Evolutionary conservation across 2,888 invertebrate genomes (phyloP).

Genomic region (Stenurella melanura): DNA sequence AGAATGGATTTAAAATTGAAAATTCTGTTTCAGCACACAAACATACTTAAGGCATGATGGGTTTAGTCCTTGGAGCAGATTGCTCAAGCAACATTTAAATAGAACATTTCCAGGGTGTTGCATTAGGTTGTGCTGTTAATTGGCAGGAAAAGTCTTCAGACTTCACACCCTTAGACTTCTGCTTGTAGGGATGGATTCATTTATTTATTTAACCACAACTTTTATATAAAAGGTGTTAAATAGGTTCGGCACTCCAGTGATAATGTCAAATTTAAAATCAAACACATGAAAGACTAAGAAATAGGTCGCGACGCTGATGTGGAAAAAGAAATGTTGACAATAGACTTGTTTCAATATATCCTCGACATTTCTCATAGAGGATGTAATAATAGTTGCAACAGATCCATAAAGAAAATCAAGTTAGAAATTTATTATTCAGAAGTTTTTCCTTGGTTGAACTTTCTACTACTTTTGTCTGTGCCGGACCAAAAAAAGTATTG

Average conservation of each 20-base stretch:
- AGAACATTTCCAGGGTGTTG: too few relatives aligned
- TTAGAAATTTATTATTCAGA: slow-evolving; percentile 85
- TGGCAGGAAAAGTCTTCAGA: too few relatives aligned
- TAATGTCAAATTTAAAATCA: slow-evolving; percentile 24
- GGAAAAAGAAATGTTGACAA: slow-evolving; percentile 30
- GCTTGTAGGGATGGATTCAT: too few relatives aligned
- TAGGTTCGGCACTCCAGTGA: background rate
- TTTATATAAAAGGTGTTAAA: slow-evolving; percentile 22
- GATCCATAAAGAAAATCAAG: slow-evolving; percentile 4
- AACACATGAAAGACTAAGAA: background rate
- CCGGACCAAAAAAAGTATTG: slow-evolving; percentile 96
- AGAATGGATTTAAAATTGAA: too few relatives aligned
- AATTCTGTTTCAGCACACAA: too few relatives aligned
- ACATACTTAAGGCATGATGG: too few relatives aligned
- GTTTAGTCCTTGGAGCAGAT: too few relatives aligned
- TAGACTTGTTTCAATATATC: slow-evolving; percentile 2
- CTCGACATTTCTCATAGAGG: slow-evolving; percentile 4
- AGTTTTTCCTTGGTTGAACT: slow-evolving; percentile 99
- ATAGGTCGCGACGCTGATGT: background rate
- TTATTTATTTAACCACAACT: slow-evolving; percentile 21
- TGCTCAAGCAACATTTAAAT: too few relatives aligned
- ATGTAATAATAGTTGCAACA: slow-evolving; percentile 24
- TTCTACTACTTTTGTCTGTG: slow-evolving; percentile 88
- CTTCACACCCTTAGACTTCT: too few relatives aligned
- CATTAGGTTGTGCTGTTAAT: too few relatives aligned